phyloP scores from a whole-genome alignment of 2,797 vertebrate genomes.

The Lophotriccus pileatus region DNA sequence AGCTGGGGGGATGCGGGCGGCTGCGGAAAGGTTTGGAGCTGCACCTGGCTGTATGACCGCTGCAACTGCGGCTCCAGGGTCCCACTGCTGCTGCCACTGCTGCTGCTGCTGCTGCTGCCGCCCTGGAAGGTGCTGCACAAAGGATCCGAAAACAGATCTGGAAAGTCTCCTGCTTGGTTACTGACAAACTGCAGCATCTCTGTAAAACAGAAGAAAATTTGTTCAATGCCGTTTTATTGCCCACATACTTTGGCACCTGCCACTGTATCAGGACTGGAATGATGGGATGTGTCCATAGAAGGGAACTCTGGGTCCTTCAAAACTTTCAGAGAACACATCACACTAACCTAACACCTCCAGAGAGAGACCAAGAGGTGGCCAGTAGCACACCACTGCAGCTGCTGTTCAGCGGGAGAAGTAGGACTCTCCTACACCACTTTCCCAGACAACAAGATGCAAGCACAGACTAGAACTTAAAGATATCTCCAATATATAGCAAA shows the following conservation, averaged over 20 bases:
- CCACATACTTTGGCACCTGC: background rate
- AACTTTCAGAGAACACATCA: background rate
- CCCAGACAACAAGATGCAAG: background rate
- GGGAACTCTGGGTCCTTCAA: background rate
- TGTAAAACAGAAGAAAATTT: slow-evolving; percentile 56
- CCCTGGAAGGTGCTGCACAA: slow-evolving; percentile 73
- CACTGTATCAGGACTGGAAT: background rate
- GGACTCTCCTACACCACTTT: background rate
- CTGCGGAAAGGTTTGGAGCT: slow-evolving; percentile 50
- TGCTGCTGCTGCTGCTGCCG: fast-evolving
- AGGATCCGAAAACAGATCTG: slow-evolving; percentile 92
- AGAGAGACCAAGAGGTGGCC: background rate
- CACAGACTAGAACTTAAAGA: background rate
- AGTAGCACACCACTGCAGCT: background rate
- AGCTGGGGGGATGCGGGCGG: slow-evolving; percentile 64
- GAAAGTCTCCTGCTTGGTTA: slow-evolving; percentile 93
- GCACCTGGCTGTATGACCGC: slow-evolving; percentile 65
- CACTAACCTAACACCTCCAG: background rate
- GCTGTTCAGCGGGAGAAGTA: background rate
- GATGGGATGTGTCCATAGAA: fast-evolving
- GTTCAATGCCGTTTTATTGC: fast-evolving
- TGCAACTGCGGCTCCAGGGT: slow-evolving; percentile 38
- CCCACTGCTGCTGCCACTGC: background rate
- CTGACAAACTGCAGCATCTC: slow-evolving; percentile 98
- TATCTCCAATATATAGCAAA: background rate